phyloP scores from a whole-genome alignment of 2,113 vertebrate species.

The Cyanocitta stelleri region DNA sequence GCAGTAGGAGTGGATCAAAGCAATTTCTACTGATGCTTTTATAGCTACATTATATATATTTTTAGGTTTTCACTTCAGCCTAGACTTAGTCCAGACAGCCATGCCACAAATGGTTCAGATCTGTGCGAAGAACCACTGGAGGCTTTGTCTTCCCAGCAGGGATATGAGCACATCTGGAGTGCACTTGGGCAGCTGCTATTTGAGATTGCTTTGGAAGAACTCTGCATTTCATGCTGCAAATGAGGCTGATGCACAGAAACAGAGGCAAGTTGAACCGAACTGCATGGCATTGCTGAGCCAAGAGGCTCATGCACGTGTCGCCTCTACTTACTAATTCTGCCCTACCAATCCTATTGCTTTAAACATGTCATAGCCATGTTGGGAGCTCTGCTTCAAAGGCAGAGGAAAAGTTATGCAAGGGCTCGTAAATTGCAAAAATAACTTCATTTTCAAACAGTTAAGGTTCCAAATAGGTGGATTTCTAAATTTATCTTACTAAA shows the following conservation, averaged over 20 bases:
- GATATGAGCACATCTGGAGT: rapidly evolving
- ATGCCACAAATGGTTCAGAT: neutral
- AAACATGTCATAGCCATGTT: neutral
- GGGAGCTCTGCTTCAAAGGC: neutral
- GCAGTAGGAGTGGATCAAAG: neutral
- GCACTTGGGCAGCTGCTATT: neutral
- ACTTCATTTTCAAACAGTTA: neutral
- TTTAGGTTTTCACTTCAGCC: neutral
- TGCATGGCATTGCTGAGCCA: neutral
- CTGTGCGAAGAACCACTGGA: neutral
- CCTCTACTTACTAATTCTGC: neutral
- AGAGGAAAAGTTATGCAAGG: neutral
- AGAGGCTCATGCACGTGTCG: neutral
- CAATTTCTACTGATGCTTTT: neutral
- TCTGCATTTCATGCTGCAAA: neutral
- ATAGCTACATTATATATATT: neutral
- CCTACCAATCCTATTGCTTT: neutral
- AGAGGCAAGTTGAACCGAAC: neutral
- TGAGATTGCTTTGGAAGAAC: neutral
- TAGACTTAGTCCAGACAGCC: neutral
- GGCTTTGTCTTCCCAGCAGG: neutral
- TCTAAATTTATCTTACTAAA: neutral
- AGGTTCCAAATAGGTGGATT: neutral
- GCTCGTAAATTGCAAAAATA: neutral
- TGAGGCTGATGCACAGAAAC: neutral